Base-by-base conservation (phyloP, 2,113 vertebrate genomes). In the Astur gentilis region DNA sequence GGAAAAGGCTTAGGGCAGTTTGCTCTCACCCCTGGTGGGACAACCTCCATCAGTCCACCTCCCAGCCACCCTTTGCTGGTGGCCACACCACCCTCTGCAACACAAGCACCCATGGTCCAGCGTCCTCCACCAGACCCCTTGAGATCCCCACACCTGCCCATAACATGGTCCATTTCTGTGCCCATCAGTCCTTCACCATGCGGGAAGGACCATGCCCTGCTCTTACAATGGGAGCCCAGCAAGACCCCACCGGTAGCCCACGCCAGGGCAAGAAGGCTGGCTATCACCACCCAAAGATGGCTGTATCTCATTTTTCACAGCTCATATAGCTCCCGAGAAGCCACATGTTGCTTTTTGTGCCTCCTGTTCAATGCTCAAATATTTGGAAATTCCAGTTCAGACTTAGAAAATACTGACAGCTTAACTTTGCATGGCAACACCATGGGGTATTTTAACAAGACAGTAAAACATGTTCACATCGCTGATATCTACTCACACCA, bases 171-270 rank as follows among this genome's bases (percentile, higher is more conserved):
- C 22, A 18, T 72, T 55, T 49, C 65, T 66, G 77, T 29, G n/a
- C 32, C 52, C 25, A 10, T 54, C 31, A 11, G 36, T 21, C 29
- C 13, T 1, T 77, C 50, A 42, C n/a, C 16, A 9, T 0, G 4
- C 1, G 1, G 44, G n/a, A 90, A 36, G 47, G 49, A 71, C 40
- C 11, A 3, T 13, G 13, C 6, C 38, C 36, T 16, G 13, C 55
- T 76, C 44, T 49, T 36, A 52, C 23, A 29, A 21, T 1, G 2
- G 55, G 14, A 76, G 11, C 44, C 49, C 50, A 32, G 38, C 1
- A 0, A 66, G 29, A 55, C 25, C 12, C 26, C 26, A 36, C 2
- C 0, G 2, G 45, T 16, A 55, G 31, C 16, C 52, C 26, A 21
- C 17, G 13, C 20, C 40, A 49, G 4, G 7, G 26, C 40, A 34